These are phyloP conservation scores for Formica selysi DNA, from an alignment of 1,140 invertebrate genomes.

Conservation along the genomic window DNA sequence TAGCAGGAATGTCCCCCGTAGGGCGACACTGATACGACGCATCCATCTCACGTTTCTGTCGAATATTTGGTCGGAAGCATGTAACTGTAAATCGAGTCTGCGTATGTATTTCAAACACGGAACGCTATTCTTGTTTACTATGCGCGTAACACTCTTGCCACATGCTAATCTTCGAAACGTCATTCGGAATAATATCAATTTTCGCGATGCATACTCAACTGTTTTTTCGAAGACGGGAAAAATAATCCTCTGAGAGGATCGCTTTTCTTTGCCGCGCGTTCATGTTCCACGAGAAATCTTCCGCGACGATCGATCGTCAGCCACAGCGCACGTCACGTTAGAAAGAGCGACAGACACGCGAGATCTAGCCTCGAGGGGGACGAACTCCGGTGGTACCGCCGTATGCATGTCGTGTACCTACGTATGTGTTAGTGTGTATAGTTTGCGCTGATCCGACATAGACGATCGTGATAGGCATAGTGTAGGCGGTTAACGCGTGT, in stretches of 20 bases:
- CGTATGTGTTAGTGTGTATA: slow-evolving; percentile 3
- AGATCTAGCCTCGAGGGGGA: slow-evolving; percentile 25
- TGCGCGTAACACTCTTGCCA: neutral
- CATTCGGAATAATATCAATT: neutral
- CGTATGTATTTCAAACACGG: neutral
- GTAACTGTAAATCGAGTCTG: slow-evolving; percentile 21
- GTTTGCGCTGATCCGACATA: slow-evolving; percentile 28
- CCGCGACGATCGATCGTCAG: slow-evolving; percentile 52
- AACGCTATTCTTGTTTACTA: neutral
- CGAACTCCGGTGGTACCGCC: slow-evolving; percentile 12
- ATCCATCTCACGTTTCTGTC: slow-evolving; percentile 43
- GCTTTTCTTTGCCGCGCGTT: neutral
- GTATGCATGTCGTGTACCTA: neutral
- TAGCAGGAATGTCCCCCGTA: slow-evolving; percentile 33
- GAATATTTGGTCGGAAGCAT: slow-evolving; percentile 11
- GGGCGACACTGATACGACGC: neutral
- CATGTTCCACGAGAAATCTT: slow-evolving; percentile 40
- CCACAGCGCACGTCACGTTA: slow-evolving; percentile 32
- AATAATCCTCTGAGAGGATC: neutral
- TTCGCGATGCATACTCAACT: neutral
- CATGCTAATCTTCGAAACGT: neutral
- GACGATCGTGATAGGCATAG: slow-evolving; percentile 38
- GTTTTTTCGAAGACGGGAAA: neutral
- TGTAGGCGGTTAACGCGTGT: slow-evolving; percentile 53
- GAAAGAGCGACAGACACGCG: slow-evolving; percentile 65